Percentiles rank a stretch among this genome's conserved stretches.
Evolutionary conservation across 2,797 vertebrate species (phyloP).

Genomic region (Sebastes alutus): DNA sequence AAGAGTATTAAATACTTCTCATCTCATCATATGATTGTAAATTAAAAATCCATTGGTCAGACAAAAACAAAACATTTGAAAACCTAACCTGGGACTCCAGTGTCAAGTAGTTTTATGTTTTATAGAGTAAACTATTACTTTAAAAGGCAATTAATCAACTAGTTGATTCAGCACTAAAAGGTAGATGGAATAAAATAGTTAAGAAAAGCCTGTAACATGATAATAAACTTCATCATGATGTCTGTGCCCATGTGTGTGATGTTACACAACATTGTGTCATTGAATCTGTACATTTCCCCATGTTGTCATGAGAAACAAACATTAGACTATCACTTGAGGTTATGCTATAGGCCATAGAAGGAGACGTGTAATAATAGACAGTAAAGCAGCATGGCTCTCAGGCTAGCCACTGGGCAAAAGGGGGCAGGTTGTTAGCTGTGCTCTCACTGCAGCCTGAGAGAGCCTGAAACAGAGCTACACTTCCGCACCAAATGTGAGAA

Average conservation of each 20-base stretch:
- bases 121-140: not conserved
- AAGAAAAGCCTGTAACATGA: not conserved
- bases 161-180: not conserved
- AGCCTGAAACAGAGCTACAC: too few relatives aligned
- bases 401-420: conserved; percentile 6
- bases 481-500: too few relatives aligned
- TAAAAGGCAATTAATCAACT: not conserved
- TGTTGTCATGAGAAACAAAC: not conserved
- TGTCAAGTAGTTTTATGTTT: not conserved
- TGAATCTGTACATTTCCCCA: not conserved
- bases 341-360: conserved; percentile 47
- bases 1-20: not conserved
- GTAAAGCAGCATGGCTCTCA: conserved; percentile 32
- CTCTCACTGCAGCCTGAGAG: too few relatives aligned
- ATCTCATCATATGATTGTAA: not conserved
- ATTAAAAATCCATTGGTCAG: not conserved
- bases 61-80: not conserved
- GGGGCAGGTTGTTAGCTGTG: not conserved
- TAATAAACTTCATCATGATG: not conserved
- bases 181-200: not conserved
- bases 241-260: not conserved
- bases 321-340: not conserved
- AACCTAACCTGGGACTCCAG: not conserved
- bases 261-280: not conserved
- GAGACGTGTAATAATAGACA: conserved; percentile 63